Evolutionary conservation across 2,113 vertebrate species (phyloP).

Genomic region (Suricata suricatta): DNA sequence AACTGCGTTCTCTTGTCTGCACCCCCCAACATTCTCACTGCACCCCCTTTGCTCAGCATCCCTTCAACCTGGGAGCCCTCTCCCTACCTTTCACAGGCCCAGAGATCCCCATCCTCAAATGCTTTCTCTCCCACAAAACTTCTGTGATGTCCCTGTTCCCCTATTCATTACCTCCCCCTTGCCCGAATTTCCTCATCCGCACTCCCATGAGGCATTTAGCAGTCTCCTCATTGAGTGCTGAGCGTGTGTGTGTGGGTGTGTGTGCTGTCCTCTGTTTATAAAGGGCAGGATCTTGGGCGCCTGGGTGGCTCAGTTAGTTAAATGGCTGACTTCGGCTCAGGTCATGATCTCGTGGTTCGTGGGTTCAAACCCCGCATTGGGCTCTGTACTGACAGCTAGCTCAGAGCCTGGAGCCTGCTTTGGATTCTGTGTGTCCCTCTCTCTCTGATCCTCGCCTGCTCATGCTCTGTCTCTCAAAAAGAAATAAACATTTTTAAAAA

Average conservation of each 20-base stretch:
- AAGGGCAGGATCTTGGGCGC: background rate
- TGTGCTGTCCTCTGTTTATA: background rate
- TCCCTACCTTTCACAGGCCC: background rate
- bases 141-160: background rate
- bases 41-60: background rate
- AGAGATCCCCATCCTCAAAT: background rate
- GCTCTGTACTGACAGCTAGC: too few species aligned
- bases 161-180: background rate
- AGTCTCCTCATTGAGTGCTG: background rate
- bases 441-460: too few species aligned
- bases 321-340: too few species aligned
- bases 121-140: background rate
- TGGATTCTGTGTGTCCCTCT: too few species aligned
- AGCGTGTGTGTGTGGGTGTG: background rate
- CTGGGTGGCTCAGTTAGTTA: too few species aligned
- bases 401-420: too few species aligned
- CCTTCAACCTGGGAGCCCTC: background rate
- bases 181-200: background rate
- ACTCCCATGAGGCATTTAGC: background rate
- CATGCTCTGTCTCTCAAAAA: too few species aligned
- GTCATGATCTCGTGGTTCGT: too few species aligned
- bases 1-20: background rate
- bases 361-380: too few species aligned
- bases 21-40: rapidly evolving
- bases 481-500: too few species aligned